phyloP scores from a whole-genome alignment of 2,888 invertebrate genomes.

The Meiosimyza platycephala region DNA sequence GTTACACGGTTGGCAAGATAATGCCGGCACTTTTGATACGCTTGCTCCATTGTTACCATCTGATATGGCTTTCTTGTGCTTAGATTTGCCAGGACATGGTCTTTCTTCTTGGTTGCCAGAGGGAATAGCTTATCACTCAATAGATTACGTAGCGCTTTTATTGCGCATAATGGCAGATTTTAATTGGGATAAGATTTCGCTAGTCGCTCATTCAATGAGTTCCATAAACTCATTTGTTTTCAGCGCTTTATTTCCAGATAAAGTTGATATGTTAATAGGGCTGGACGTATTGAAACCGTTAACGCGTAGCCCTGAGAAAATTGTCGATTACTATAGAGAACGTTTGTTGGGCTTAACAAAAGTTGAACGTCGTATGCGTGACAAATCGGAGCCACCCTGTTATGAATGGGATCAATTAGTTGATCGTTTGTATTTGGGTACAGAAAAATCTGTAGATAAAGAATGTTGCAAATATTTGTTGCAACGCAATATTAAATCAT shows the following conservation, averaged over 20 bases:
- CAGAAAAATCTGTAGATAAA: constrained; percentile 70
- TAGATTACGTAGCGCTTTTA: constrained; percentile 68
- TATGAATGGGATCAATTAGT: constrained; percentile 75
- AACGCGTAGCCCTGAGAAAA: constrained; percentile 47
- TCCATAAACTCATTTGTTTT: constrained; percentile 73
- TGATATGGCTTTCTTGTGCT: constrained; percentile 70
- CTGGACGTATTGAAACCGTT: constrained; percentile 62
- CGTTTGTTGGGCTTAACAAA: constrained; percentile 66
- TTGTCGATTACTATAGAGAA: constrained; percentile 62
- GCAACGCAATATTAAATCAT: constrained; percentile 71
- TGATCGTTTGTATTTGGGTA: constrained; percentile 70
- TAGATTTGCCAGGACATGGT: constrained; percentile 80
- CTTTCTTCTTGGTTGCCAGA: constrained; percentile 75
- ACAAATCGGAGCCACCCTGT: constrained; percentile 70
- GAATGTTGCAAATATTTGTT: constrained; percentile 71
- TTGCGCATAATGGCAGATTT: constrained; percentile 73
- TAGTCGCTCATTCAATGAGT: constrained; percentile 79
- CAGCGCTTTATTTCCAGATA: constrained; percentile 72
- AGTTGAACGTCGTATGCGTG: constrained; percentile 61
- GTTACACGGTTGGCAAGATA: constrained; percentile 72
- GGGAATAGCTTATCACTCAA: constrained; percentile 70
- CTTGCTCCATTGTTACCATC: constrained; percentile 73
- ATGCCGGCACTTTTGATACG: constrained; percentile 78
- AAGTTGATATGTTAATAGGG: constrained; percentile 63
- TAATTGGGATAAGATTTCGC: constrained; percentile 76